Percentiles rank a stretch among this genome's conserved stretches.
Conservation (phyloP, 2,797 vertebrate species). For the Brotogeris chrysoptera region DNA sequence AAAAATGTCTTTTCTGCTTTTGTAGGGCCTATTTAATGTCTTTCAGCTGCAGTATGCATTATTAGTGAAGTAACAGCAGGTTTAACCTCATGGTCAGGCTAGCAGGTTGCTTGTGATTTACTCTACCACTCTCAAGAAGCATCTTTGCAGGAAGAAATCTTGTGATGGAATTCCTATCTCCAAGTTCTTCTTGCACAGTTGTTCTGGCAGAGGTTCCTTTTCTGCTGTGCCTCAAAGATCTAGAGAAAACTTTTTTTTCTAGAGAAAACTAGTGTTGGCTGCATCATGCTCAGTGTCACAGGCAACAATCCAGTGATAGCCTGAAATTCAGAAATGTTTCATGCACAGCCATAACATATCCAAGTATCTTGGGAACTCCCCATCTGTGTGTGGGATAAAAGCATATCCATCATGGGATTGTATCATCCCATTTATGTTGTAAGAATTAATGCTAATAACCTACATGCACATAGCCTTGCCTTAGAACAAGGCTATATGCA, state of each 20-base stretch:
- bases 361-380: background rate
- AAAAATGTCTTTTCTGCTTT: background rate
- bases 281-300: background rate
- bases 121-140: background rate
- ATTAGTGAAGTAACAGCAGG: background rate
- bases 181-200: background rate
- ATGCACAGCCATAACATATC: background rate
- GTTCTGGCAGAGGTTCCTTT: background rate
- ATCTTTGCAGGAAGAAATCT: background rate
- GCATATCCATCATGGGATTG: background rate
- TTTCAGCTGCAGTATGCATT: background rate
- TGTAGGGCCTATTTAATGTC: background rate
- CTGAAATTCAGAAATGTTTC: slow-evolving; percentile 9
- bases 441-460: background rate
- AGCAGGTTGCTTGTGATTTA: background rate
- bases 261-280: background rate
- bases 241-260: background rate
- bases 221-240: background rate
- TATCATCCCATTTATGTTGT: background rate
- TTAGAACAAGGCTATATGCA: background rate
- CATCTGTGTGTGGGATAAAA: background rate
- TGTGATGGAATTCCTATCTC: background rate
- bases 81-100: background rate
- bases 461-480: background rate
- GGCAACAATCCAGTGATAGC: background rate